Evolutionary conservation across 2,888 invertebrate genomes (phyloP).

Genomic region (Nebria salina): DNA sequence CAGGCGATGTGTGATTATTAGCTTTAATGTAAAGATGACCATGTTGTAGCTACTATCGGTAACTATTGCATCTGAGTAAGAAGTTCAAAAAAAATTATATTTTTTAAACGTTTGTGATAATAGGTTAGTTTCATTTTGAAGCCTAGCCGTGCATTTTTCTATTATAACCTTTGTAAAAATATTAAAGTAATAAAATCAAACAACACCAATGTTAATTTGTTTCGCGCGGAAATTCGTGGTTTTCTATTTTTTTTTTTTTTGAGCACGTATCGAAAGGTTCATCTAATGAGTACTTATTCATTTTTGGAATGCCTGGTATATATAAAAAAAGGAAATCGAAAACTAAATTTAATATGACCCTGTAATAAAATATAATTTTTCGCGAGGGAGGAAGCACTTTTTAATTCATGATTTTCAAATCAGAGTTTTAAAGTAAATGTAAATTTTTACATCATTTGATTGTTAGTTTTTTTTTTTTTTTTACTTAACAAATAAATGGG

Average conservation of each 20-base stretch:
- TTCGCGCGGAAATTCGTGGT: neutral
- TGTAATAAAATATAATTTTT: too few species aligned
- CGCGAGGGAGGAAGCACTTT: neutral
- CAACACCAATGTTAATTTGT: constrained; percentile 28
- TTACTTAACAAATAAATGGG: neutral
- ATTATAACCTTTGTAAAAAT: constrained; percentile 31
- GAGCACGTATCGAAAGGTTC: neutral
- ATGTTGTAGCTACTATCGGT: constrained; percentile 41
- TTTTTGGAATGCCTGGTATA: neutral
- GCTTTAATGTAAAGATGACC: constrained; percentile 43
- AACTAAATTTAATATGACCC: neutral
- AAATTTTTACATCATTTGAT: neutral
- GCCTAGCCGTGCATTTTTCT: constrained; percentile 43
- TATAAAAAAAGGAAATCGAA: neutral
- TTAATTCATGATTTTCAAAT: neutral
- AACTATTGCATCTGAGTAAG: constrained; percentile 44
- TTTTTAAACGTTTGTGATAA: constrained; percentile 45
- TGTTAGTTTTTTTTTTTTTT: neutral
- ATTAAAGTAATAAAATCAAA: constrained; percentile 10
- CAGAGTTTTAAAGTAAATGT: neutral
- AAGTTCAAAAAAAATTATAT: constrained; percentile 41
- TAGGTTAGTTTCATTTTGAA: constrained; percentile 46
- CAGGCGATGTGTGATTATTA: constrained; percentile 40
- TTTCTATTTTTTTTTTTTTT: neutral
- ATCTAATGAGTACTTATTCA: neutral